A percentile compares a stretch with the other conserved stretches of the same genome.
These are phyloP conservation scores for Trididemnum miniatum DNA, from an alignment of 23 tunicate genomes.

Conservation along the genomic window DNA sequence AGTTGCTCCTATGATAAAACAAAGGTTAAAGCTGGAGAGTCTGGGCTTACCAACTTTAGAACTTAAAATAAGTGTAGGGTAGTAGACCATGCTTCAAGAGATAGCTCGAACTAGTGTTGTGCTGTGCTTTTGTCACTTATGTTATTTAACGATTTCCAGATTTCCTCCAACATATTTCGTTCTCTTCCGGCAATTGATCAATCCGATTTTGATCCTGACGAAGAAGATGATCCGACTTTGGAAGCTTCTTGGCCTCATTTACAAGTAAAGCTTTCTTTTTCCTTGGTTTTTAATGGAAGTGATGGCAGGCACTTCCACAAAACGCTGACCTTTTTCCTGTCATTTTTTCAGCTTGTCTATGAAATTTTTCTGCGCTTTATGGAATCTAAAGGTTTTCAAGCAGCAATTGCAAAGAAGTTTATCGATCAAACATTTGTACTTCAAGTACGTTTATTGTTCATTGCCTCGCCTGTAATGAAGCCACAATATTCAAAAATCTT, in stretches of 20 bases:
- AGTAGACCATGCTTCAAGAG: too few relatives aligned
- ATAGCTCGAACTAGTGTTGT: too few relatives aligned
- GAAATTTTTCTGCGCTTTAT: constrained; percentile 91
- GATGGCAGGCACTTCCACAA: too few relatives aligned
- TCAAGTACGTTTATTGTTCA: constrained; percentile 46
- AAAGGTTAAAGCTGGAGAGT: too few relatives aligned
- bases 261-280: constrained; percentile 71
- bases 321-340: not conserved
- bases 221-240: constrained; percentile 84
- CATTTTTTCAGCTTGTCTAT: constrained; percentile 75
- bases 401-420: constrained; percentile 87
- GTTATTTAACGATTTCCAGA: constrained; percentile 29
- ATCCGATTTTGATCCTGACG: constrained; percentile 69
- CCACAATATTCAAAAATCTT: too few relatives aligned
- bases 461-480: too few relatives aligned
- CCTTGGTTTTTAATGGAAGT: too few relatives aligned
- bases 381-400: constrained; percentile 90
- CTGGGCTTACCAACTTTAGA: too few relatives aligned
- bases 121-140: too few relatives aligned
- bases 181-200: constrained; percentile 78
- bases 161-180: constrained; percentile 74
- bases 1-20: too few relatives aligned
- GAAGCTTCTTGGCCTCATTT: constrained; percentile 99
- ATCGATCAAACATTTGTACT: constrained; percentile 92
- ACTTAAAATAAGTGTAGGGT: too few relatives aligned